Conservation (phyloP, 2,113 vertebrate genomes). For the Leptocoma aspasia region DNA sequence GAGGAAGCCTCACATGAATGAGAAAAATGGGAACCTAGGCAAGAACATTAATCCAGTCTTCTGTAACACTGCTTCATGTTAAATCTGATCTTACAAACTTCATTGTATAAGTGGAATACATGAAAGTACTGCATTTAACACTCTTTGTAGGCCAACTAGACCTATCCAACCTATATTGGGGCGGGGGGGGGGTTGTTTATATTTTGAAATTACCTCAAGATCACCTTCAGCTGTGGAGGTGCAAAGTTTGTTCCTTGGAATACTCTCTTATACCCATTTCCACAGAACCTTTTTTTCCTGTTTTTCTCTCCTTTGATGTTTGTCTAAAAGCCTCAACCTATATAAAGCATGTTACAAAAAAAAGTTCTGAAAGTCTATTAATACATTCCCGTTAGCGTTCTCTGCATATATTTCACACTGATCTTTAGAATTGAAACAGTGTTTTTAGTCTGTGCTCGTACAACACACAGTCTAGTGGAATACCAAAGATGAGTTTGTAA, state of each 20-base stretch:
- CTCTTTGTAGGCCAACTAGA: neutral
- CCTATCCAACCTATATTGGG: neutral
- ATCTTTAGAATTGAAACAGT: neutral
- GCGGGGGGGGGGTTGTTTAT: neutral
- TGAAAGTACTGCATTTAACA: neutral
- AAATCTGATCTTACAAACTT: neutral
- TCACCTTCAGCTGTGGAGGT: neutral
- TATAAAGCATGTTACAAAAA: neutral
- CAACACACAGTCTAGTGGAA: neutral
- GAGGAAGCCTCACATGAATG: neutral
- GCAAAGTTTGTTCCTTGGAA: neutral
- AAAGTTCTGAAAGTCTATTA: neutral
- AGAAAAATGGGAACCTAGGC: neutral
- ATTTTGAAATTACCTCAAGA: neutral
- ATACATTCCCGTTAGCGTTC: neutral
- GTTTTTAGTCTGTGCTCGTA: neutral
- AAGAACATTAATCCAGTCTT: neutral
- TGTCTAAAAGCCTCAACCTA: neutral
- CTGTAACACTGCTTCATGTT: neutral
- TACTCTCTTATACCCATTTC: neutral
- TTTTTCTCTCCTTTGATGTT: neutral
- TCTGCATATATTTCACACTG: neutral
- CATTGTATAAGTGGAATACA: neutral
- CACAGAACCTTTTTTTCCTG: neutral
- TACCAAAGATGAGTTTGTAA: neutral